Conservation (phyloP, 2,888 invertebrate species). For the Oeneis ivallda region DNA sequence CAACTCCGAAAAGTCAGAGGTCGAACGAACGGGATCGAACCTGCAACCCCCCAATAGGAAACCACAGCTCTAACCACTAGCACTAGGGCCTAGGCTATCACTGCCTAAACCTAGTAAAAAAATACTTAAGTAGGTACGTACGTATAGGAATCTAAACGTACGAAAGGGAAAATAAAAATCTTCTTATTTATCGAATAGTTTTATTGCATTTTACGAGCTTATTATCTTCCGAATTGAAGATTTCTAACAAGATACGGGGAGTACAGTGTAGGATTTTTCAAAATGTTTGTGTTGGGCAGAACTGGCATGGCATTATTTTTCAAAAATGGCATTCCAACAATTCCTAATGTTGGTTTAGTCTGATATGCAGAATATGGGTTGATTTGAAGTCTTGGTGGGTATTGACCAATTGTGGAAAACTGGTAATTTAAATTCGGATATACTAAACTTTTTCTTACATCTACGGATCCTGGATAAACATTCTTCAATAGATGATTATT, state of each 20-base stretch:
- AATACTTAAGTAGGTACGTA: no score
- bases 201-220: no score
- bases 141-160: no score
- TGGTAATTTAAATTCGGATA: conserved; percentile 2
- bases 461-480: not conserved
- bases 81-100: no score
- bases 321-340: not conserved
- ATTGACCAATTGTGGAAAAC: not conserved
- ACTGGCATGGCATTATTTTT: not conserved
- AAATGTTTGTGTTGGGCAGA: not conserved
- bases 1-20: no score
- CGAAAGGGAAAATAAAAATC: no score
- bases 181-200: no score
- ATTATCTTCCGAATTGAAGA: conserved; percentile 13
- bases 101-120: no score
- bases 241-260: not conserved
- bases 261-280: conserved; percentile 1
- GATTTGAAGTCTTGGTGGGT: conserved; percentile 3
- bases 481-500: conserved; percentile 1
- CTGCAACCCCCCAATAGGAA: no score
- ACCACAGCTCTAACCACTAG: no score
- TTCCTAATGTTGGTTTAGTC: not conserved
- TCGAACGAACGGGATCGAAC: no score
- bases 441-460: not conserved
- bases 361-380: conserved; percentile 12